A percentile compares a stretch with the other conserved stretches of the same genome.
Conservation (phyloP, 1,140 invertebrate species). For the Drosophila watanabei region DNA sequence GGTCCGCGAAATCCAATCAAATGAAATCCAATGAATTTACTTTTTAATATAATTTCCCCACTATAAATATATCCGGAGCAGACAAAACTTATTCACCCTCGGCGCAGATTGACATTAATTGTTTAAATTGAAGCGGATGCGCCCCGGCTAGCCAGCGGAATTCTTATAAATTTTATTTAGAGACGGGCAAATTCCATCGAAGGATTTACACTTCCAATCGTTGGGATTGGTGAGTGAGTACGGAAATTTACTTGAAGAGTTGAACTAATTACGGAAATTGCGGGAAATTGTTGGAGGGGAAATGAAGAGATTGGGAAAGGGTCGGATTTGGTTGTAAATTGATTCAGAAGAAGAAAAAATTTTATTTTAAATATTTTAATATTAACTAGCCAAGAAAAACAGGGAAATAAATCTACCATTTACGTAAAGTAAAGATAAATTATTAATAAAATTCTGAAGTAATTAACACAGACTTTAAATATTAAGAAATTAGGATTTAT, state of each 20-base stretch:
- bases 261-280: conserved; percentile 16
- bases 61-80: conserved; percentile 38
- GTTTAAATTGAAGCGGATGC: conserved; percentile 66
- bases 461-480: not conserved
- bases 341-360: not conserved
- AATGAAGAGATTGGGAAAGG: not conserved
- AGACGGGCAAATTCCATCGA: conserved; percentile 13
- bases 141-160: conserved; percentile 9
- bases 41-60: conserved; percentile 49
- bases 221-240: conserved; percentile 1
- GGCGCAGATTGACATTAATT: conserved; percentile 76
- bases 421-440: not conserved
- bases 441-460: not conserved
- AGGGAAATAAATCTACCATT: not conserved
- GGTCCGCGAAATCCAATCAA: conserved; percentile 43
- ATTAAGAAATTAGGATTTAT: too few species aligned
- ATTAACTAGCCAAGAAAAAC: not conserved
- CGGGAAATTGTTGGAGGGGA: conserved; percentile 1
- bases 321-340: not conserved
- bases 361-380: not conserved
- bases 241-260: conserved; percentile 23
- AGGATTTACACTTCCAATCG: conserved; percentile 27
- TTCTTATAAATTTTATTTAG: conserved; percentile 31
- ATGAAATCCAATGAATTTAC: conserved; percentile 69
- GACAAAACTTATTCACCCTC: conserved; percentile 57